Percentiles rank a stretch among this genome's conserved stretches.
Conservation (phyloP, 2,888 invertebrate genomes). For the Mesopsocus fuscifrons region DNA sequence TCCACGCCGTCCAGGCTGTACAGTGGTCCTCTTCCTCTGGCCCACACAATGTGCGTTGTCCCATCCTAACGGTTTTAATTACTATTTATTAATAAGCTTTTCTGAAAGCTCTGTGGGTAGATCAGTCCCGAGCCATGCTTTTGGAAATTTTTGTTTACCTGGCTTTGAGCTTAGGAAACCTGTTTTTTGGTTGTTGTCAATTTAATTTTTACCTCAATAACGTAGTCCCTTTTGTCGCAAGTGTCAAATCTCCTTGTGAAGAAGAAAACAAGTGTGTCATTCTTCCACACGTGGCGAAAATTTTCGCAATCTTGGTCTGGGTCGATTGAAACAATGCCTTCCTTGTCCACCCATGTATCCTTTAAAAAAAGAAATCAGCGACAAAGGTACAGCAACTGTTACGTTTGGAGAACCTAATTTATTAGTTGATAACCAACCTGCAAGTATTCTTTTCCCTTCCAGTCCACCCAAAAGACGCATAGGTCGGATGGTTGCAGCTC, state of each 20-base stretch:
- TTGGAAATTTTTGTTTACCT: too few species aligned
- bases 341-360: conserved; percentile 51
- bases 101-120: conserved; percentile 8
- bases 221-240: conserved; percentile 54
- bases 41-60: conserved; percentile 76
- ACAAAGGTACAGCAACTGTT: too few species aligned
- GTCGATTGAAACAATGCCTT: conserved; percentile 47
- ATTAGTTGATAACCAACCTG: too few species aligned
- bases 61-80: conserved; percentile 73
- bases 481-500: conserved; percentile 53
- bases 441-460: conserved; percentile 31
- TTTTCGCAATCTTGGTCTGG: conserved; percentile 51
- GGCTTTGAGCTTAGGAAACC: too few species aligned
- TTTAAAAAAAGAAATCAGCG: too few species aligned
- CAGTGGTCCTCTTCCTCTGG: conserved; percentile 54
- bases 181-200: too few species aligned
- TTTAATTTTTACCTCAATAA: conserved; percentile 60
- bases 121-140: too few species aligned
- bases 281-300: conserved; percentile 30
- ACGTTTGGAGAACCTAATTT: too few species aligned
- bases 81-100: too few species aligned
- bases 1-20: conserved; percentile 45
- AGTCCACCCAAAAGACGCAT: conserved; percentile 60
- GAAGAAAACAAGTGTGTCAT: conserved; percentile 42
- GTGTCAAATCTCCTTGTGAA: conserved; percentile 69